phyloP scores from a whole-genome alignment of 2,888 invertebrate species.

The Hybos culiciformis region DNA sequence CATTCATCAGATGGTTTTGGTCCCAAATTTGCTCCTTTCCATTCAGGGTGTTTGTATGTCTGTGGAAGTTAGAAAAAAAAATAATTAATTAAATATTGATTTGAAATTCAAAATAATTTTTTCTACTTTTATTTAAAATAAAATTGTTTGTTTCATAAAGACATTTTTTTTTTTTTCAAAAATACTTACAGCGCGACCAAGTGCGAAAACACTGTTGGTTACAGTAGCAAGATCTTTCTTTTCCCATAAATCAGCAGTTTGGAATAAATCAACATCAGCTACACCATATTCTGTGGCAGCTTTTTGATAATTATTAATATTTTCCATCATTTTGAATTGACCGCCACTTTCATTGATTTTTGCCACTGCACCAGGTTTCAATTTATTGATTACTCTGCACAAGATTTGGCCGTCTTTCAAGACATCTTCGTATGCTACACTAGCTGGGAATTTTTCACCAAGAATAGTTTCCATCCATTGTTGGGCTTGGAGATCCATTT shows the following conservation, averaged over 20 bases:
- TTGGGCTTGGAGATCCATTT: slow-evolving; percentile 77
- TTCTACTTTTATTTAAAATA: not conserved
- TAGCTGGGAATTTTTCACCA: slow-evolving; percentile 75
- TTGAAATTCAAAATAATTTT: not conserved
- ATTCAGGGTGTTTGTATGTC: slow-evolving; percentile 76
- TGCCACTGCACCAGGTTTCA: slow-evolving; percentile 72
- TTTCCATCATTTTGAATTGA: slow-evolving; percentile 99
- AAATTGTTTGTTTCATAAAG: not conserved
- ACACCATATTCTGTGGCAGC: slow-evolving; percentile 82
- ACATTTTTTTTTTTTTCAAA: not conserved
- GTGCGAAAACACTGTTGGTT: slow-evolving; percentile 69
- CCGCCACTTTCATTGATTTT: slow-evolving; percentile 91
- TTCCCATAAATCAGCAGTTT: slow-evolving; percentile 94
- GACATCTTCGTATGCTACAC: slow-evolving; percentile 73
- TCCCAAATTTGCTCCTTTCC: slow-evolving; percentile 77
- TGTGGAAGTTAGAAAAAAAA: slow-evolving; percentile 31
- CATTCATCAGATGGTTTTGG: slow-evolving; percentile 90
- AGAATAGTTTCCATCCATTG: slow-evolving; percentile 83
- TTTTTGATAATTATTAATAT: slow-evolving; percentile 84
- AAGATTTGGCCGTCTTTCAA: slow-evolving; percentile 84
- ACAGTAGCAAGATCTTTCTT: slow-evolving; percentile 81
- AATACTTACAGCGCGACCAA: slow-evolving; percentile 63
- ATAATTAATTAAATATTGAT: not conserved
- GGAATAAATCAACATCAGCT: slow-evolving; percentile 82
- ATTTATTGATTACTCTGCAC: slow-evolving; percentile 87